These are phyloP conservation scores for Istiophorus platypterus DNA, from an alignment of 2,113 vertebrate species.

Conservation along the genomic window DNA sequence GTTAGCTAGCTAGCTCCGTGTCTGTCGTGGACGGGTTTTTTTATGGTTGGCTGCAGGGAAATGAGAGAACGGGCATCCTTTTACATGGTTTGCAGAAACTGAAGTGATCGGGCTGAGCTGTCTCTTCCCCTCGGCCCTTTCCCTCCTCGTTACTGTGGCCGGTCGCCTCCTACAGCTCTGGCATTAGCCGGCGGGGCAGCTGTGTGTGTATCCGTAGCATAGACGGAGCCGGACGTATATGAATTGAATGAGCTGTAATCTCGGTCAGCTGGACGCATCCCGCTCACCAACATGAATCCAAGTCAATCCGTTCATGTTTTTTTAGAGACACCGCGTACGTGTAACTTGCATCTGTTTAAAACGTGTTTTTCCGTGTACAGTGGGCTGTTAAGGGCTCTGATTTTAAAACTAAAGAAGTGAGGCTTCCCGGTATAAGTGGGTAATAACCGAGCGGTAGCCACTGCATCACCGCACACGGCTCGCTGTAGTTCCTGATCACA, in stretches of 20 bases:
- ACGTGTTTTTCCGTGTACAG: not conserved
- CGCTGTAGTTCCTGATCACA: conserved; percentile 2
- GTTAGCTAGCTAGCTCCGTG: conserved; percentile 9
- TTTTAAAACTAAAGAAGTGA: not conserved
- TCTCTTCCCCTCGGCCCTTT: conserved; percentile 29
- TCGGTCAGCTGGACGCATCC: conserved; percentile 10
- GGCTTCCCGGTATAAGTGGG: no score
- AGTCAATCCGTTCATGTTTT: not conserved
- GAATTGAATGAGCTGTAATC: not conserved
- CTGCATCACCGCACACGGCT: not conserved
- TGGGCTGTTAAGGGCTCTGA: not conserved
- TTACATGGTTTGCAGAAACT: conserved; percentile 46
- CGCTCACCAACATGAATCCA: not conserved
- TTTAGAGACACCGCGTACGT: not conserved
- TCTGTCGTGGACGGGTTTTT: not conserved
- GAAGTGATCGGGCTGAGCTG: conserved; percentile 46
- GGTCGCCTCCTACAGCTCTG: not conserved
- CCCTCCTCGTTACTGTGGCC: not conserved
- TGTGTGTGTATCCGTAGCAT: not conserved
- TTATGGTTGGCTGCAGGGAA: conserved; percentile 2
- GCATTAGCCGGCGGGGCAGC: not conserved
- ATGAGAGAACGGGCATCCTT: conserved; percentile 61
- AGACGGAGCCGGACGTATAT: not conserved
- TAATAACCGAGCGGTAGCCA: no score
- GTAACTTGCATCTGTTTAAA: not conserved